Evolutionary conservation across 2,797 vertebrate species (phyloP).

Genomic region (Cottoperca gobio): DNA sequence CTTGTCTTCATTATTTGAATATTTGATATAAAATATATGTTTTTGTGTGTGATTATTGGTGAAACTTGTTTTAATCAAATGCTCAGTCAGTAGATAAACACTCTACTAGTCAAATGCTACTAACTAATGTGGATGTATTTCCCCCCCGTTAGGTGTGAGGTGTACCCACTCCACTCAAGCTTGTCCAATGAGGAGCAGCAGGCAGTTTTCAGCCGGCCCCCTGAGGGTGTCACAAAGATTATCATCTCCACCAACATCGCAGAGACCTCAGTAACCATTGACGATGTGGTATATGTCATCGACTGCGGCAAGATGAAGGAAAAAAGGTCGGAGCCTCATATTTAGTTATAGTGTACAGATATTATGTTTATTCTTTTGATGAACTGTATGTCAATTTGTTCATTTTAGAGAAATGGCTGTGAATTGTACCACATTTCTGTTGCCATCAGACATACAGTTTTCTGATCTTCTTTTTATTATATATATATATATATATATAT

Average conservation of each 20-base stretch:
- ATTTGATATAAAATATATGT: background rate
- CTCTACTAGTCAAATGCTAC: background rate
- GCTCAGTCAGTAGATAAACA: background rate
- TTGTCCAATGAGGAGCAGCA: constrained; percentile 97
- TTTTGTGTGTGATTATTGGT: background rate
- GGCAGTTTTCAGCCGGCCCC: constrained; percentile 92
- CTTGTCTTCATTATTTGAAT: background rate
- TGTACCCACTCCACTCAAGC: constrained; percentile 96
- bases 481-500: no score
- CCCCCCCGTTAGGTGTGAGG: constrained; percentile 86
- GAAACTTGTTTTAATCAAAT: background rate
- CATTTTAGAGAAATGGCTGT: background rate
- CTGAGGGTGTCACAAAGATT: constrained; percentile 92
- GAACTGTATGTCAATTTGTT: background rate
- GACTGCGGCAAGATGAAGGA: constrained; percentile 99
- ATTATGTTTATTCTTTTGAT: background rate
- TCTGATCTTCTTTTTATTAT: no score
- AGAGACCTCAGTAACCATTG: constrained; percentile 97
- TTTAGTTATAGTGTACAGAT: background rate
- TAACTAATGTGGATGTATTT: constrained; percentile 1
- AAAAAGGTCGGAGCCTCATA: constrained; percentile 89
- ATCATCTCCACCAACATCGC: constrained; percentile 99
- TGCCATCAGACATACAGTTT: background rate
- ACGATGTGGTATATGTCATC: constrained; percentile 96
- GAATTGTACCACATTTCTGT: background rate